phyloP scores from a whole-genome alignment of 2,797 vertebrate species.

The Aselliscus stoliczkanus region DNA sequence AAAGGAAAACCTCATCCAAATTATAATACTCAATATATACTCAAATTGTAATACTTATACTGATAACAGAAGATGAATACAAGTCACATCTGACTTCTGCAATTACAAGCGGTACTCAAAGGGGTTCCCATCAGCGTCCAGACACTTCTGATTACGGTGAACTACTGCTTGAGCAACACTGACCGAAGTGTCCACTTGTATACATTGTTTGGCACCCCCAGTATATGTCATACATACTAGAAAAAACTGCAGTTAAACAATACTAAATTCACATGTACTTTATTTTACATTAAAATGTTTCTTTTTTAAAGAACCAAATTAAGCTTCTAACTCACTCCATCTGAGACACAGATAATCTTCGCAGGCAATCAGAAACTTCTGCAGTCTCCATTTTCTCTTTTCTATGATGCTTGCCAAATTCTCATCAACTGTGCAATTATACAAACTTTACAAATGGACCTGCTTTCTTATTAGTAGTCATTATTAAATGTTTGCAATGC shows the following conservation, averaged over 20 bases:
- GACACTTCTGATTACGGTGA: too few species aligned
- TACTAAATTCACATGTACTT: background rate
- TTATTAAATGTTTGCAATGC: background rate
- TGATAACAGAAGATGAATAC: too few species aligned
- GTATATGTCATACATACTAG: background rate
- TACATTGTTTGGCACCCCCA: too few species aligned
- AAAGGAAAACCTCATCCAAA: too few species aligned
- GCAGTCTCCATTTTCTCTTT: background rate
- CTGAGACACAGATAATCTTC: background rate
- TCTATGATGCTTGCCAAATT: background rate
- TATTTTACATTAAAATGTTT: background rate
- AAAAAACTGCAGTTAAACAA: background rate
- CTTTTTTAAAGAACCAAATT: background rate
- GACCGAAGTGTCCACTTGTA: too few species aligned
- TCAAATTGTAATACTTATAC: too few species aligned
- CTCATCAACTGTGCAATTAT: background rate
- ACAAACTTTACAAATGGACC: background rate
- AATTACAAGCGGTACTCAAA: too few species aligned
- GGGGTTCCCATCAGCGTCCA: too few species aligned
- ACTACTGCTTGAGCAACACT: too few species aligned
- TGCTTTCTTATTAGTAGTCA: background rate
- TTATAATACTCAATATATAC: too few species aligned
- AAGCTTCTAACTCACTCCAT: background rate
- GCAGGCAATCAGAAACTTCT: background rate
- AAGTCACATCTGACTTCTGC: too few species aligned